Base-by-base conservation (phyloP, 2,113 vertebrate genomes). In the Semnopithecus entellus region DNA sequence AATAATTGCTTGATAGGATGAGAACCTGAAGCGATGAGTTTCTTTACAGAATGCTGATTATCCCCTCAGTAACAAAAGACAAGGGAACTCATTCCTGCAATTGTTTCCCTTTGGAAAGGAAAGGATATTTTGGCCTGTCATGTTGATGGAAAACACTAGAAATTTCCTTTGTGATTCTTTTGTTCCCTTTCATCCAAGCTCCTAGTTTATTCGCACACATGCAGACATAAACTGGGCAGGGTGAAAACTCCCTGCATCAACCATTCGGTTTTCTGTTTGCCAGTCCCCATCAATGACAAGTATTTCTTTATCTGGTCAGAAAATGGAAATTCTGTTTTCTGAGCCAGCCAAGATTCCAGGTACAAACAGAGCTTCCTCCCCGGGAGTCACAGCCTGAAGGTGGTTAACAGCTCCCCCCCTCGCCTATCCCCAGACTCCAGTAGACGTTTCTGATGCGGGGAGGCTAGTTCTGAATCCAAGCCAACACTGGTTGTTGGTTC, bases 1-100 rank as follows among this genome's bases (percentile, higher is more conserved):
- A 97, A 97, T 97, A 98, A 97, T 98, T 79, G 55, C 95, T 88
- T 45, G 85, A 94, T 94, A 91, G 81, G 68, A 80, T 95, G 79
- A 96, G 91, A 92, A 95, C 83, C 82, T 40, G 78, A 81, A 96
- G 80, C 50, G 35, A 72, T 91, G 80, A 84, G 48, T 96, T 93
- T 66, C 30, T 73, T 96, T 93, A 95, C 85, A 85, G 94, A 94
- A 38, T 72, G 78, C 85, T 0, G 8, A 96, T 95, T 48, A 72
- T 94, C 76, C 68, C 61, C 45, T 40, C n/a, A 2, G 64, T 76
- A 12, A 85, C 94, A 92, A 93, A 95, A 50, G 17, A 64, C 80
- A 59, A 81, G 94, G 78, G 75, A 97, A 45, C 11, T 73, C 7
- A 0, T 83, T 81, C 2, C 50, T 76, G 35, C 64, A 2, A 14